Percentiles rank a stretch among this genome's conserved stretches.
Conservation (phyloP, 2,113 vertebrate species). For the Ariopsis seemanni region DNA sequence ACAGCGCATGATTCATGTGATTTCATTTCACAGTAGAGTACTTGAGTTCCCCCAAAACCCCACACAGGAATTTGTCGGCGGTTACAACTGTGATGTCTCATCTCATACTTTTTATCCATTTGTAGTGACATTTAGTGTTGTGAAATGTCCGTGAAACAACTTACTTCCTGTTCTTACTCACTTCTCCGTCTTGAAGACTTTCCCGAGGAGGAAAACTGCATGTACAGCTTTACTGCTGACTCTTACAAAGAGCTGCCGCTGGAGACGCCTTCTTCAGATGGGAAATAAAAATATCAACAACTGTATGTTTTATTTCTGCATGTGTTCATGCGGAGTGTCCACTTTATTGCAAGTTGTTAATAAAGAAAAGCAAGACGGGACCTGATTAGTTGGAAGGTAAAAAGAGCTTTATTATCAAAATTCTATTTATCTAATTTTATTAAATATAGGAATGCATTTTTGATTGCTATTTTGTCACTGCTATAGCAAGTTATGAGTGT, state of each 20-base stretch:
- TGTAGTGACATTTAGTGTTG: background rate
- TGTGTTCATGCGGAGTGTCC: background rate
- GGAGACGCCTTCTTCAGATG: background rate
- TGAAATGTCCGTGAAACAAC: background rate
- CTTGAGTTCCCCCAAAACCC: background rate
- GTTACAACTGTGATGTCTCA: background rate
- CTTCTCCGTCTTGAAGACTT: background rate
- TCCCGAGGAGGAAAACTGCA: background rate
- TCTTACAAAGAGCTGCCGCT: too few species aligned
- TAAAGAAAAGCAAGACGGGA: background rate
- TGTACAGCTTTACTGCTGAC: background rate
- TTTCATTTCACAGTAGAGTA: background rate
- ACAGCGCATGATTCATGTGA: background rate
- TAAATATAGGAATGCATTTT: too few species aligned
- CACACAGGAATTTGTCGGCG: background rate
- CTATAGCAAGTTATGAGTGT: too few species aligned
- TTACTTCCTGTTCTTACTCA: background rate
- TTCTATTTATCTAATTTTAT: too few species aligned
- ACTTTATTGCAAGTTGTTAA: background rate
- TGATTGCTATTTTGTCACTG: too few species aligned
- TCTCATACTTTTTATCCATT: background rate
- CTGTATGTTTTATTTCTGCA: too few species aligned
- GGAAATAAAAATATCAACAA: too few species aligned
- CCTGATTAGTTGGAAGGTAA: background rate
- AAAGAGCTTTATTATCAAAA: background rate